phyloP scores from a whole-genome alignment of 1,140 invertebrate genomes.

The Paraescarpia echinospica region DNA sequence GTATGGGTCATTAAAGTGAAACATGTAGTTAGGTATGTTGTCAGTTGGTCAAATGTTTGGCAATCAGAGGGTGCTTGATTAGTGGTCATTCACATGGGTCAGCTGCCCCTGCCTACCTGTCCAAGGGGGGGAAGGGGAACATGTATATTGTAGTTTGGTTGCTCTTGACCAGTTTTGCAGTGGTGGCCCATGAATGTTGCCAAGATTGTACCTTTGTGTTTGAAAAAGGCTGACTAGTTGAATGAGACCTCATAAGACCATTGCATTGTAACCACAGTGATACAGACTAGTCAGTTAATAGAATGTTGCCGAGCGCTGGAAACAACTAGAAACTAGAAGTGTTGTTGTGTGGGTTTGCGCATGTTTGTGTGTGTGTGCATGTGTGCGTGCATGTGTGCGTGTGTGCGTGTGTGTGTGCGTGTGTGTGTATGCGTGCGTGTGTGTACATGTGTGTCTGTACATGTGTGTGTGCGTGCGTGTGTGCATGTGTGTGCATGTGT shows the following conservation, averaged over 20 bases:
- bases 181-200: not conserved
- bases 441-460: not conserved
- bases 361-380: too few relatives aligned
- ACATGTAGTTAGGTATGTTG: not conserved
- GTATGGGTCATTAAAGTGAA: not conserved
- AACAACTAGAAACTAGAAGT: too few relatives aligned
- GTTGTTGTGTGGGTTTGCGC: too few relatives aligned
- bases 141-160: not conserved
- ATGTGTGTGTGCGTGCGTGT: not conserved
- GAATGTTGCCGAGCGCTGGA: too few relatives aligned
- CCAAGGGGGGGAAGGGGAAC: not conserved
- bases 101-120: too few relatives aligned
- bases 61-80: not conserved
- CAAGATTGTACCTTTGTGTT: not conserved
- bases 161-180: not conserved
- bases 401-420: not conserved
- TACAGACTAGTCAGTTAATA: too few relatives aligned
- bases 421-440: not conserved
- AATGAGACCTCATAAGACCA: too few relatives aligned
- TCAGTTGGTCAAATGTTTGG: not conserved
- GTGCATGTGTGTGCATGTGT: not conserved
- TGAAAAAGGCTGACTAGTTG: too few relatives aligned
- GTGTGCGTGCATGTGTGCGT: not conserved
- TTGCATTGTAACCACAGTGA: too few relatives aligned
- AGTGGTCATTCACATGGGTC: not conserved